phyloP scores from a whole-genome alignment of 2,888 invertebrate genomes.

The Neoitamus cyanurus region DNA sequence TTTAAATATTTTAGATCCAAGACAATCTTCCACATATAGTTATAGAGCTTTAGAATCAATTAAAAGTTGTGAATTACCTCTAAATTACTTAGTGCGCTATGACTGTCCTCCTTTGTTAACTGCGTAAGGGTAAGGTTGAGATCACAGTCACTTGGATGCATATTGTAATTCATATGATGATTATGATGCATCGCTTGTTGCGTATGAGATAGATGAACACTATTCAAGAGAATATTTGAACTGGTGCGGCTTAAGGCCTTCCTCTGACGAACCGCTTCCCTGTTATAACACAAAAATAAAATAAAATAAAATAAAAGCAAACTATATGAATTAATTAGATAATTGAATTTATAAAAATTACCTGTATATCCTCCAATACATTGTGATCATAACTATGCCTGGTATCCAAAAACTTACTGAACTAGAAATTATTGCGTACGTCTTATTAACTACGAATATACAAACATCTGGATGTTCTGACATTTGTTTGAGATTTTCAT shows the following conservation, averaged over 20 bases:
- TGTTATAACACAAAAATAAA: conserved; percentile 52
- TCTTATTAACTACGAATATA: conserved; percentile 85
- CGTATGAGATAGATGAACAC: conserved; percentile 83
- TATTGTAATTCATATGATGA: conserved; percentile 68
- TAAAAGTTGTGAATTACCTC: conserved; percentile 60
- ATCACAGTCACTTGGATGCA: conserved; percentile 73
- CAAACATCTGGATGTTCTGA: conserved; percentile 79
- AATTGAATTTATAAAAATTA: conserved; percentile 57
- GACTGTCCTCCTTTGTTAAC: conserved; percentile 61
- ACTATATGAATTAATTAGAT: not conserved
- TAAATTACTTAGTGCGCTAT: conserved; percentile 66
- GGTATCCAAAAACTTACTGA: conserved; percentile 95
- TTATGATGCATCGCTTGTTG: conserved; percentile 77
- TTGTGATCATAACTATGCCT: conserved; percentile 90
- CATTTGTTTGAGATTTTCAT: conserved; percentile 73
- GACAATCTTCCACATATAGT: no score
- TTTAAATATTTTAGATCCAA: no score
- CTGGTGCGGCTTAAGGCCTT: conserved; percentile 87
- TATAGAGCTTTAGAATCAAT: no score
- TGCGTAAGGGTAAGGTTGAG: conserved; percentile 64
- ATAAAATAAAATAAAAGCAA: not conserved
- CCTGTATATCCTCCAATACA: conserved; percentile 85
- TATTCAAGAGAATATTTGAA: conserved; percentile 85
- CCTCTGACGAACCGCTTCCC: conserved; percentile 84
- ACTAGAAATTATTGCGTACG: conserved; percentile 88